These are phyloP conservation scores for Idaea biselata DNA, from an alignment of 2,888 invertebrate species.

Conservation along the genomic window DNA sequence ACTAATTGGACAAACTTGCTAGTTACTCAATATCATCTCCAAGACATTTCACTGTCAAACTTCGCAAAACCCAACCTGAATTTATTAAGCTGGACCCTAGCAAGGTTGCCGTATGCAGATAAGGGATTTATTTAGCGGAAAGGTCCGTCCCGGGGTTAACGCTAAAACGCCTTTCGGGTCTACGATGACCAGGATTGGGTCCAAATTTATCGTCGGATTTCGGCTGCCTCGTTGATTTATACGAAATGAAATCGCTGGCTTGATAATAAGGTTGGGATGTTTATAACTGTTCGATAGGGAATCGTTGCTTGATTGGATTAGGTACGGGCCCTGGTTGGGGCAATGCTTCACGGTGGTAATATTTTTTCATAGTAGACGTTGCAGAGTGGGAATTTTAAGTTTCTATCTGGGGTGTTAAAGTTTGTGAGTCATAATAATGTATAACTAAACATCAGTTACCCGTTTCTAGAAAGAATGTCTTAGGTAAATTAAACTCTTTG, in stretches of 20 bases:
- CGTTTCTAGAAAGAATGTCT: too few species aligned
- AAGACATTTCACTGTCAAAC: slow-evolving; percentile 51
- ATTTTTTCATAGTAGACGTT: not conserved
- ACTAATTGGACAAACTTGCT: not conserved
- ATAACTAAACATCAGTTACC: too few species aligned
- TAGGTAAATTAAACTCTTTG: too few species aligned
- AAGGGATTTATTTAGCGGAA: slow-evolving; percentile 82
- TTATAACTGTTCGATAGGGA: not conserved
- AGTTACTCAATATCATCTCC: slow-evolving; percentile 42
- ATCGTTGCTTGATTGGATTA: not conserved
- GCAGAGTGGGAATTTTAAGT: too few species aligned
- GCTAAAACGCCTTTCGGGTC: slow-evolving; percentile 73
- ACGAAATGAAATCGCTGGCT: slow-evolving; percentile 63
- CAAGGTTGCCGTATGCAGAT: slow-evolving; percentile 81
- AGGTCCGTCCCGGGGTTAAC: slow-evolving; percentile 78
- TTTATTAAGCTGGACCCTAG: slow-evolving; percentile 81
- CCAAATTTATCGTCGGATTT: slow-evolving; percentile 77
- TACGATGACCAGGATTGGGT: slow-evolving; percentile 77
- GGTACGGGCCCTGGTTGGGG: not conserved
- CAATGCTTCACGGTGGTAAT: not conserved
- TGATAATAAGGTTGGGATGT: slow-evolving; percentile 50
- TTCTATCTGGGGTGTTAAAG: too few species aligned
- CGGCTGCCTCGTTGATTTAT: slow-evolving; percentile 75
- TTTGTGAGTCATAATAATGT: too few species aligned
- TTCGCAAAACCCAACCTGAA: slow-evolving; percentile 77